Conservation (phyloP, 2,888 invertebrate species). For the Agriopis marginaria region DNA sequence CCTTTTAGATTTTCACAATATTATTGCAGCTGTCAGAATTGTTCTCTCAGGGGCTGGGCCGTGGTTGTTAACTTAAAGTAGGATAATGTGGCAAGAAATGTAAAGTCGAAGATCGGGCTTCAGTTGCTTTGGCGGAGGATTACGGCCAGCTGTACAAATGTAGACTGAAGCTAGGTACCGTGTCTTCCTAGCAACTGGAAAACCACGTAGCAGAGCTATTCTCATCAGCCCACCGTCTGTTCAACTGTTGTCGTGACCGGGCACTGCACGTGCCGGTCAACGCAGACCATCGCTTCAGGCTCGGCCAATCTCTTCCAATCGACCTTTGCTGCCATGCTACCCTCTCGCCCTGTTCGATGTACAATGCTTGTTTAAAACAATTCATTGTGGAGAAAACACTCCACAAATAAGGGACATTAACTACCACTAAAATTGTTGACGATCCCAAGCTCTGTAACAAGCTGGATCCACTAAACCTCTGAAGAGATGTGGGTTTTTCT, state of each 20-base stretch:
- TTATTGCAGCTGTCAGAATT: no score
- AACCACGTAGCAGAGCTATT: conserved; percentile 40
- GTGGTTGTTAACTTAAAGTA: no score
- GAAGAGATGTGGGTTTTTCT: no score
- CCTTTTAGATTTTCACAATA: no score
- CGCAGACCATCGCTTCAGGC: conserved; percentile 58
- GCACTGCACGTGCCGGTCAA: conserved; percentile 63
- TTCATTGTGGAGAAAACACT: neutral
- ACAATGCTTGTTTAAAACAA: conserved; percentile 26
- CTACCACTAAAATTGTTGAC: no score
- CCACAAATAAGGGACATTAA: neutral
- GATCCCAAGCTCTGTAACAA: no score
- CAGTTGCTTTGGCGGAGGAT: no score
- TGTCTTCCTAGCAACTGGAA: neutral
- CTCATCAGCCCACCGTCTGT: conserved; percentile 29
- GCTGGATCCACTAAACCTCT: no score
- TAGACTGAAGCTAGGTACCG: neutral
- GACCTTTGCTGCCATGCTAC: conserved; percentile 38
- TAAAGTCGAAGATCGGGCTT: no score
- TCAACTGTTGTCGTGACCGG: conserved; percentile 63
- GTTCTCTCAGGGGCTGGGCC: no score
- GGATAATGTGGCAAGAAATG: no score
- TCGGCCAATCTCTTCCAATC: conserved; percentile 36
- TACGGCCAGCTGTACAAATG: neutral
- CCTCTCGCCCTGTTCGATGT: conserved; percentile 1